Conservation (phyloP, 2,797 vertebrate genomes). For the Poeciliopsis infans region DNA sequence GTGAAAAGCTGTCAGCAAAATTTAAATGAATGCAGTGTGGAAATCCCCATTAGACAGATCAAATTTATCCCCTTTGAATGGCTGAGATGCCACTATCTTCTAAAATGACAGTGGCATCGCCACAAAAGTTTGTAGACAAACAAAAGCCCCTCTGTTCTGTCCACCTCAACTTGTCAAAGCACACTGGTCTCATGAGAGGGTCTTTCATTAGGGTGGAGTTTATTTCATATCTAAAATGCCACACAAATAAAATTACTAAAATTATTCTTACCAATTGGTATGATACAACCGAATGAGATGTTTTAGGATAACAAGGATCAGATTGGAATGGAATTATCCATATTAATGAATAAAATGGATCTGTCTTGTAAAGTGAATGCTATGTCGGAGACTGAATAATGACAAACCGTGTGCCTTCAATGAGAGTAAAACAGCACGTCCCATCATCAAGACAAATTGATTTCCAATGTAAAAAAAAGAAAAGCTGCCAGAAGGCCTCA, state of each 20-base stretch:
- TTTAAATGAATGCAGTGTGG: neutral
- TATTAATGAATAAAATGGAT: neutral
- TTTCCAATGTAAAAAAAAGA: neutral
- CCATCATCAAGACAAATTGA: neutral
- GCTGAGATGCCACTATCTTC: neutral
- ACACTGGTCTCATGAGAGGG: neutral
- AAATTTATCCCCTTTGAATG: neutral
- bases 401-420: neutral
- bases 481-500: neutral
- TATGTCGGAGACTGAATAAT: neutral
- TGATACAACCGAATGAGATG: neutral
- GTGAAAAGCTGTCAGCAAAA: neutral
- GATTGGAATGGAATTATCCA: neutral
- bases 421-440: neutral
- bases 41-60: neutral
- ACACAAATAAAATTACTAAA: neutral
- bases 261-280: neutral
- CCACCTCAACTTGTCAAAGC: neutral
- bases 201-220: neutral
- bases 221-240: neutral
- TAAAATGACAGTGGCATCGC: neutral
- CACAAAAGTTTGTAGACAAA: neutral
- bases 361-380: neutral
- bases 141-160: neutral
- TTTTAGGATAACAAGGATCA: neutral